Conservation (phyloP, 2,888 invertebrate species). For the Octonoba sinensis region DNA sequence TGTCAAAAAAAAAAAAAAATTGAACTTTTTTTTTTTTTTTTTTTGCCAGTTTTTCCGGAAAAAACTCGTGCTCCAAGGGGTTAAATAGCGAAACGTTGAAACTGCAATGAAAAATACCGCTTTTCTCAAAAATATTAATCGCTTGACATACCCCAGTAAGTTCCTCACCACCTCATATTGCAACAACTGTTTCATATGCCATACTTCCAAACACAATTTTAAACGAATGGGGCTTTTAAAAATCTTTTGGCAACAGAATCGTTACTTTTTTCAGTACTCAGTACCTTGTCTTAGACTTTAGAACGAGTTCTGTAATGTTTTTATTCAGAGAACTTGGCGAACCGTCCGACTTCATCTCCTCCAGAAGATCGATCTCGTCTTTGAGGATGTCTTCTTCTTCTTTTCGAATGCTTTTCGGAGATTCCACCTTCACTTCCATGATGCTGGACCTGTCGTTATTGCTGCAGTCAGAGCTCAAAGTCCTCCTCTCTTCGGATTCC, state of each 20-base stretch:
- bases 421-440: conserved; percentile 19
- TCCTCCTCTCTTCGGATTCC: conserved; percentile 23
- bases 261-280: background rate
- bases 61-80: no score
- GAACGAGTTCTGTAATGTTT: conserved; percentile 50
- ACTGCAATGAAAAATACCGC: no score
- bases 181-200: background rate
- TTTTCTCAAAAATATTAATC: no score
- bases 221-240: background rate
- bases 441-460: background rate
- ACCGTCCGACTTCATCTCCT: conserved; percentile 38
- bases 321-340: conserved; percentile 40
- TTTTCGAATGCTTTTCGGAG: background rate
- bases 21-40: no score
- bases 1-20: no score
- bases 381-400: conserved; percentile 48
- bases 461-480: background rate
- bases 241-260: background rate
- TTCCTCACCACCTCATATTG: background rate
- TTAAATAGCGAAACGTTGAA: no score
- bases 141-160: no score
- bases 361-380: conserved; percentile 50
- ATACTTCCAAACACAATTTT: background rate
- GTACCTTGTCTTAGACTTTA: conserved; percentile 35
- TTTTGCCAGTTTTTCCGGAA: no score